Conservation (phyloP, 2,888 invertebrate genomes). For the Ichneumon xanthorius region DNA sequence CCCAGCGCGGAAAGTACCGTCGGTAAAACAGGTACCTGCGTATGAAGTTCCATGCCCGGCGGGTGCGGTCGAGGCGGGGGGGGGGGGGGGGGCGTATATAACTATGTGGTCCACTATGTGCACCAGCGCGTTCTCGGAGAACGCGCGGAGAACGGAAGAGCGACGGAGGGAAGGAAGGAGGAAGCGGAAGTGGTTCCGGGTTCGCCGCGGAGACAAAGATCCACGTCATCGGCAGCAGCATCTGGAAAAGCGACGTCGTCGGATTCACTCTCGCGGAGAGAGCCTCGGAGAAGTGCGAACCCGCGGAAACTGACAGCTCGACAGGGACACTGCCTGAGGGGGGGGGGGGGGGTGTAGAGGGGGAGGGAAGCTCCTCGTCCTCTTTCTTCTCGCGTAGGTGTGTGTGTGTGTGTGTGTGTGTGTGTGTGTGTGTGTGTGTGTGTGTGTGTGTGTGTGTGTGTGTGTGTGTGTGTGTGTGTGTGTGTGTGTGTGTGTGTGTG, state of each 20-base stretch:
- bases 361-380: constrained; percentile 48
- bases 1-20: too few relatives aligned
- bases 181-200: constrained; percentile 1
- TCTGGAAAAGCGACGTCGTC: constrained; percentile 68
- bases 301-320: constrained; percentile 74
- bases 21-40: too few relatives aligned
- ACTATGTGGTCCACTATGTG: neutral
- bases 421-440: too few relatives aligned
- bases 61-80: neutral
- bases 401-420: neutral
- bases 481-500: too few relatives aligned
- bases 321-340: constrained; percentile 39
- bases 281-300: constrained; percentile 70
- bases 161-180: neutral
- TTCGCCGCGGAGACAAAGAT: constrained; percentile 80
- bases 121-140: neutral
- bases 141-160: neutral
- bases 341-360: neutral
- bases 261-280: constrained; percentile 40
- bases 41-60: too few relatives aligned
- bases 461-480: too few relatives aligned
- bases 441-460: too few relatives aligned
- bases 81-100: neutral
- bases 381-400: constrained; percentile 23
- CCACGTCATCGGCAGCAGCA: constrained; percentile 81